phyloP scores from a whole-genome alignment of 2,797 vertebrate genomes.

The Crax fasciolata region DNA sequence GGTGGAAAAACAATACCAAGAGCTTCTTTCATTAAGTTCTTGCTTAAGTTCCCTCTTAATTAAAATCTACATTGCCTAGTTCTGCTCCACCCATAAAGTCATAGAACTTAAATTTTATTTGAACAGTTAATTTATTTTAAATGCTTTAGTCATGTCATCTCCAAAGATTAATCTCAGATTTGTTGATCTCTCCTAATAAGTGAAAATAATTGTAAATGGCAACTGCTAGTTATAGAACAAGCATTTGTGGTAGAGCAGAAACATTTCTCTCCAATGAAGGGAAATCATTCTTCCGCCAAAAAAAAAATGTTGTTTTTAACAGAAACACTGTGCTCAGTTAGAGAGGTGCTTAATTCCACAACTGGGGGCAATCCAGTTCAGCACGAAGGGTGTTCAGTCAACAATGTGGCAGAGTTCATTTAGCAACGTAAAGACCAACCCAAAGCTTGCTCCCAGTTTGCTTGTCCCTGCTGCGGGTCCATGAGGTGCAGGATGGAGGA shows the following conservation, averaged over 20 bases:
- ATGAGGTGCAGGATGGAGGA: not conserved
- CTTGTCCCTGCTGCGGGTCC: accelerated
- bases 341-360: not conserved
- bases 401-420: not conserved
- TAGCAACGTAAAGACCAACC: not conserved
- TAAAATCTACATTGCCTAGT: conserved; percentile 19
- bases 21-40: not conserved
- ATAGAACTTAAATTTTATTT: not conserved
- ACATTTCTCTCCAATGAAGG: not conserved
- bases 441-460: not conserved
- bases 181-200: conserved; percentile 6
- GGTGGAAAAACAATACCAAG: not conserved
- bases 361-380: not conserved
- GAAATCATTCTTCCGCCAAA: not conserved
- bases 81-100: conserved; percentile 10
- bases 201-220: not conserved
- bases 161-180: not conserved
- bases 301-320: not conserved
- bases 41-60: not conserved
- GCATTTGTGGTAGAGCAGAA: not conserved
- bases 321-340: not conserved
- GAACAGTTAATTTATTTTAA: conserved; percentile 26
- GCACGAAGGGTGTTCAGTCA: not conserved
- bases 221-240: not conserved
- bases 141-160: not conserved